These are phyloP conservation scores for Cephalopachus bancanus DNA, from an alignment of 2,797 vertebrate species.

Conservation along the genomic window DNA sequence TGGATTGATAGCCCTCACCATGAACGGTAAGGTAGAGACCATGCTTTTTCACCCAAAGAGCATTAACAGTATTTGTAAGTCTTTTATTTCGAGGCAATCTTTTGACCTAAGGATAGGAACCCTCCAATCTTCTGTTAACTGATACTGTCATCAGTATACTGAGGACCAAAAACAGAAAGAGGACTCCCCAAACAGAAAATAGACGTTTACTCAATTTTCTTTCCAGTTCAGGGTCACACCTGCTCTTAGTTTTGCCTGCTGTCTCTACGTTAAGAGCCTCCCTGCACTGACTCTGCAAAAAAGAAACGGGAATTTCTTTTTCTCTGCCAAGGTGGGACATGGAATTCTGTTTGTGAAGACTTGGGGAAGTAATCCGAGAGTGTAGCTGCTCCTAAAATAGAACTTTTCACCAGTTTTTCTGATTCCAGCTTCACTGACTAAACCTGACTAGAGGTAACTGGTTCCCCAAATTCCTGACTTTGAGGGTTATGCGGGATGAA, in stretches of 20 bases:
- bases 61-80: neutral
- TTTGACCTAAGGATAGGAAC: neutral
- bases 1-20: neutral
- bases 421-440: neutral
- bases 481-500: neutral
- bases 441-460: neutral
- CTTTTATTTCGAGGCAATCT: neutral
- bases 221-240: neutral
- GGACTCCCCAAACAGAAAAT: neutral
- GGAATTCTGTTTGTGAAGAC: neutral
- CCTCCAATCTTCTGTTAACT: neutral
- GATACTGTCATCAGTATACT: neutral
- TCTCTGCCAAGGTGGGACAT: neutral
- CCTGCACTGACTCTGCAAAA: neutral
- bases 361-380: neutral
- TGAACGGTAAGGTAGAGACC: neutral
- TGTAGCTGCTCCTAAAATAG: neutral
- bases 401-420: neutral
- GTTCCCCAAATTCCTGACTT: neutral
- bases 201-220: neutral
- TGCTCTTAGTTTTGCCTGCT: neutral
- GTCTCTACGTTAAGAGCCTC: neutral
- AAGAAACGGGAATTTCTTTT: constrained; percentile 65
- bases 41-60: neutral
- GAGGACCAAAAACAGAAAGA: neutral